Conservation (phyloP, 2,888 invertebrate species). For the Nomada fucata region DNA sequence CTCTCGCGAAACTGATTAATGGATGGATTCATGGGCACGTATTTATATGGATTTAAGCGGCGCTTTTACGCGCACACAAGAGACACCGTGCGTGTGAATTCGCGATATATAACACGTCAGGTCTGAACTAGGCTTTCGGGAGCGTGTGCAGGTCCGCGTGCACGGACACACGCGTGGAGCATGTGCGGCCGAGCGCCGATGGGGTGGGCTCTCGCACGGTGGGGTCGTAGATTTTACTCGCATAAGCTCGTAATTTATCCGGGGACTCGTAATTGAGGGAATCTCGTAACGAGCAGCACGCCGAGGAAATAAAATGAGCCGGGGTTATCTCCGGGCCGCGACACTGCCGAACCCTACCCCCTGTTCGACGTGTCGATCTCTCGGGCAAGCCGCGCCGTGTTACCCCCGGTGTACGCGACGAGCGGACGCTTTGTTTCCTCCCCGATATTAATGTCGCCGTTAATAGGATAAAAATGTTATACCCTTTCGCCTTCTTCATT, state of each 20-base stretch:
- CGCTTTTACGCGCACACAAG: constrained; percentile 40
- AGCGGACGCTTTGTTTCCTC: neutral
- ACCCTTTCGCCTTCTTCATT: neutral
- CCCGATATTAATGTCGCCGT: constrained; percentile 28
- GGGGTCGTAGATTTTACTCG: constrained; percentile 63
- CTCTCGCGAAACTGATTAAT: constrained; percentile 81
- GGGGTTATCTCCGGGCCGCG: constrained; percentile 26
- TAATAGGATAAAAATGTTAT: constrained; percentile 40
- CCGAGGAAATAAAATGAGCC: constrained; percentile 67
- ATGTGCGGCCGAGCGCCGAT: constrained; percentile 40
- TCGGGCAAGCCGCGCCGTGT: constrained; percentile 39
- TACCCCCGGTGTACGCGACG: constrained; percentile 21
- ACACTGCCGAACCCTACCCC: constrained; percentile 18
- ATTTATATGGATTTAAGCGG: constrained; percentile 75
- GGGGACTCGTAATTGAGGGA: constrained; percentile 65
- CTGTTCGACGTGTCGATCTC: constrained; percentile 45
- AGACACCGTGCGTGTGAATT: constrained; percentile 34
- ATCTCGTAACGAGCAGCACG: constrained; percentile 59
- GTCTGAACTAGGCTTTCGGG: constrained; percentile 55
- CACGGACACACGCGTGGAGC: constrained; percentile 40
- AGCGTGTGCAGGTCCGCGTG: constrained; percentile 51
- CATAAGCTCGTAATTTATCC: constrained; percentile 72
- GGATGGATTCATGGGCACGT: constrained; percentile 76
- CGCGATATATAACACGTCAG: constrained; percentile 42
- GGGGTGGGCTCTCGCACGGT: constrained; percentile 30